Evolutionary conservation across 2,888 invertebrate genomes (phyloP).

Genomic region (Gonocerus acuteangulatus): DNA sequence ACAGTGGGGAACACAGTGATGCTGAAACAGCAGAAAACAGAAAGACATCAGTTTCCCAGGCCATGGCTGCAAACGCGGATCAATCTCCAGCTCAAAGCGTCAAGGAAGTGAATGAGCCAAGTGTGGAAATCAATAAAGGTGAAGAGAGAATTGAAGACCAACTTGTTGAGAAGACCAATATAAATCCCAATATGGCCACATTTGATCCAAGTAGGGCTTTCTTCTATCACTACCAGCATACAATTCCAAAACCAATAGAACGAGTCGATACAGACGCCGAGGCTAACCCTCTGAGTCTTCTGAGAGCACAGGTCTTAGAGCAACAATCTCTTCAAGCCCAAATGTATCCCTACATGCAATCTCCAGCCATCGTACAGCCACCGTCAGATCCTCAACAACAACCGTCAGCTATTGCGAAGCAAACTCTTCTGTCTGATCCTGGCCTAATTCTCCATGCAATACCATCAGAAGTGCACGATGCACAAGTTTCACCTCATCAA

Average conservation of each 20-base stretch:
- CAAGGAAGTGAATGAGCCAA: neutral
- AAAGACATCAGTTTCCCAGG: neutral
- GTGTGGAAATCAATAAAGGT: neutral
- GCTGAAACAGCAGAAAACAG: constrained; percentile 16
- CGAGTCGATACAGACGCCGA: constrained; percentile 19
- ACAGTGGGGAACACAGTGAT: constrained; percentile 3
- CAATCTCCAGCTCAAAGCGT: neutral
- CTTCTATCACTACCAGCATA: constrained; percentile 33
- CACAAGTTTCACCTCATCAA: constrained; percentile 1
- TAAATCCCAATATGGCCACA: neutral
- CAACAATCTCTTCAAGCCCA: too few species aligned
- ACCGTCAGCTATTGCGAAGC: too few species aligned
- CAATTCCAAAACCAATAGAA: constrained; percentile 29
- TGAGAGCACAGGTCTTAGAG: too few species aligned
- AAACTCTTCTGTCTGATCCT: constrained; percentile 19
- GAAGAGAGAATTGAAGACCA: neutral
- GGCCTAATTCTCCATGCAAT: constrained; percentile 39
- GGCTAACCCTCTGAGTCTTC: neutral
- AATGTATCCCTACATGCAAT: too few species aligned
- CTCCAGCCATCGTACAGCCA: too few species aligned
- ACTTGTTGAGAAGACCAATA: neutral
- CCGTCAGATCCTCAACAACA: too few species aligned
- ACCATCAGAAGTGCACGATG: constrained; percentile 33
- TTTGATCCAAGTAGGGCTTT: constrained; percentile 19
- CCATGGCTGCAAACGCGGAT: neutral